A percentile compares a stretch with the other conserved stretches of the same genome.
Evolutionary conservation across 2,888 invertebrate species (phyloP).

Genomic region (Diarsia dahlii): DNA sequence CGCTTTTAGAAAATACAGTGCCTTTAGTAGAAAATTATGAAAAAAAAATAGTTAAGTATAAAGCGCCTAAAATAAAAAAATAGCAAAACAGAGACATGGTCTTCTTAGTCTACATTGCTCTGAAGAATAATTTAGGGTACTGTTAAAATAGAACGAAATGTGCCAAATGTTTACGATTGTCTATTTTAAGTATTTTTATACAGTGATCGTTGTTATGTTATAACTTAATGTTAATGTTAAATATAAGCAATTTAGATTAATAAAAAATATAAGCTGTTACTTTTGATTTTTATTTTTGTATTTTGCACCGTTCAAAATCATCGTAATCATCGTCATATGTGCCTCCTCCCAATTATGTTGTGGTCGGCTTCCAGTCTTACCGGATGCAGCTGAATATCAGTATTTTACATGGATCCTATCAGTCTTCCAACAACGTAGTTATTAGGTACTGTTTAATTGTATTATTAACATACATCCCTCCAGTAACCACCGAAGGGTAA

Average conservation of each 20-base stretch:
- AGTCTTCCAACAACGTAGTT: neutral
- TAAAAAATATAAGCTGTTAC: constrained; percentile 54
- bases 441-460: no score
- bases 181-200: constrained; percentile 56
- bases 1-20: constrained; percentile 22
- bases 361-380: neutral
- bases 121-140: constrained; percentile 27
- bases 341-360: neutral
- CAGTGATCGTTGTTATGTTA: constrained; percentile 48
- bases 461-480: no score
- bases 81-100: neutral
- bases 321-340: neutral
- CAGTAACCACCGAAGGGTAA: no score
- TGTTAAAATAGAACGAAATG: constrained; percentile 41
- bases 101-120: constrained; percentile 4
- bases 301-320: neutral
- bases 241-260: constrained; percentile 45
- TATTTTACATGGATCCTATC: neutral
- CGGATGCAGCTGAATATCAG: neutral
- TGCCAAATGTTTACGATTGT: constrained; percentile 61
- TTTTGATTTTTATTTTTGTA: constrained; percentile 19
- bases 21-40: neutral
- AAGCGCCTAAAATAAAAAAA: constrained; percentile 11
- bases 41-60: neutral
- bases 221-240: constrained; percentile 40